Evolutionary conservation across 1,140 invertebrate genomes (phyloP).

Genomic region (Pseudomyrmex concolor): DNA sequence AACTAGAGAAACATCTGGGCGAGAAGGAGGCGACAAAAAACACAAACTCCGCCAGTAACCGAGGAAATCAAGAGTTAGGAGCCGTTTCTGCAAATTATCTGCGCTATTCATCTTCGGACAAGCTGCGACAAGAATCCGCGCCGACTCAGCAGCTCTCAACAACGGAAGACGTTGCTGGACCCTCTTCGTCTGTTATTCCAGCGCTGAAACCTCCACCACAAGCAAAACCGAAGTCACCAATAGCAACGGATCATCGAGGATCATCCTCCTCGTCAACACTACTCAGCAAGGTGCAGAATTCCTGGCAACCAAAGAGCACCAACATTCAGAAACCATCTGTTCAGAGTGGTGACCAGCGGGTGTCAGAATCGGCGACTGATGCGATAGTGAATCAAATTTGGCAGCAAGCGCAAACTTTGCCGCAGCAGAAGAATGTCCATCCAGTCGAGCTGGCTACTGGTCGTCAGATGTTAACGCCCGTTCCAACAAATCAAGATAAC

Average conservation of each 20-base stretch:
- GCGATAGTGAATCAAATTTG: conserved; percentile 80
- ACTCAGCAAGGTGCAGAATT: conserved; percentile 79
- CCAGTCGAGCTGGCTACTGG: background rate
- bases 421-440: conserved; percentile 42
- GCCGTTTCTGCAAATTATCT: conserved; percentile 30
- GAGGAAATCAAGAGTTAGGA: conserved; percentile 4
- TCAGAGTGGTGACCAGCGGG: conserved; percentile 57
- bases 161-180: background rate
- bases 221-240: conserved; percentile 79
- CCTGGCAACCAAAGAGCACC: conserved; percentile 77
- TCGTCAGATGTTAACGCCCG: conserved; percentile 14
- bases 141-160: conserved; percentile 32
- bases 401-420: conserved; percentile 74
- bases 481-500: background rate
- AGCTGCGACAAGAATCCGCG: conserved; percentile 74
- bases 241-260: conserved; percentile 58
- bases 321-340: conserved; percentile 76
- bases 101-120: conserved; percentile 57
- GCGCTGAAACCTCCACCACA: conserved; percentile 83
- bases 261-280: conserved; percentile 39
- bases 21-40: conserved; percentile 85
- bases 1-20: conserved; percentile 87
- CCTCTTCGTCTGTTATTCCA: conserved; percentile 74
- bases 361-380: conserved; percentile 76
- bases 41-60: conserved; percentile 72